Conservation (phyloP, 2,113 vertebrate genomes). For the Paralichthys olivaceus region DNA sequence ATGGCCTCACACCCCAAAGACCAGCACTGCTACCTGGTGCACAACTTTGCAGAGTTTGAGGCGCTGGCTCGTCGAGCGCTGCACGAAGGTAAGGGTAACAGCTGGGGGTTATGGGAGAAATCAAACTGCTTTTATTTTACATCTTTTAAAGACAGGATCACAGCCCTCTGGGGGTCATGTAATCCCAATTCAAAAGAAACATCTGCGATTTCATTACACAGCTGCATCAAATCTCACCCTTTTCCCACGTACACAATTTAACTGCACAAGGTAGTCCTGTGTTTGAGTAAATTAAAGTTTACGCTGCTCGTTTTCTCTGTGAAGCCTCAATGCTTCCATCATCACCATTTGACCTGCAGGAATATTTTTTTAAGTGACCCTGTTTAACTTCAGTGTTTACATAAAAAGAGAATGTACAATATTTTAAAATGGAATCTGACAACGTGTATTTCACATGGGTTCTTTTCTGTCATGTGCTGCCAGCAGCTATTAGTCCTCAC, state of each 20-base stretch:
- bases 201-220: slow-evolving; percentile 11
- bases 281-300: no score
- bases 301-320: slow-evolving; percentile 21
- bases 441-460: slow-evolving; percentile 34
- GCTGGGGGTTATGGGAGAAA: neutral
- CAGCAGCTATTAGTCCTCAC: slow-evolving; percentile 45
- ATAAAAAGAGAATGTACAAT: slow-evolving; percentile 37
- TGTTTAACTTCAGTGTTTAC: slow-evolving; percentile 22
- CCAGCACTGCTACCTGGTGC: slow-evolving; percentile 95
- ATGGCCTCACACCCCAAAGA: slow-evolving; percentile 97
- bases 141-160: slow-evolving; percentile 3
- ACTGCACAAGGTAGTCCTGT: neutral
- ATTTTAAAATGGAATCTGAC: slow-evolving; percentile 56
- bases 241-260: neutral
- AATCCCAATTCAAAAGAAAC: slow-evolving; percentile 6
- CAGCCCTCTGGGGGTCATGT: neutral
- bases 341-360: slow-evolving; percentile 25
- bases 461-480: slow-evolving; percentile 52
- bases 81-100: slow-evolving; percentile 89
- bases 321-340: slow-evolving; percentile 33
- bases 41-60: slow-evolving; percentile 97
- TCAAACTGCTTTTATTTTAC: neutral
- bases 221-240: neutral
- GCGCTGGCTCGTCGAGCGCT: slow-evolving; percentile 93
- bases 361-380: slow-evolving; percentile 41